Evolutionary conservation across 2,113 vertebrate species (phyloP).

Genomic region (Podiceps cristatus): DNA sequence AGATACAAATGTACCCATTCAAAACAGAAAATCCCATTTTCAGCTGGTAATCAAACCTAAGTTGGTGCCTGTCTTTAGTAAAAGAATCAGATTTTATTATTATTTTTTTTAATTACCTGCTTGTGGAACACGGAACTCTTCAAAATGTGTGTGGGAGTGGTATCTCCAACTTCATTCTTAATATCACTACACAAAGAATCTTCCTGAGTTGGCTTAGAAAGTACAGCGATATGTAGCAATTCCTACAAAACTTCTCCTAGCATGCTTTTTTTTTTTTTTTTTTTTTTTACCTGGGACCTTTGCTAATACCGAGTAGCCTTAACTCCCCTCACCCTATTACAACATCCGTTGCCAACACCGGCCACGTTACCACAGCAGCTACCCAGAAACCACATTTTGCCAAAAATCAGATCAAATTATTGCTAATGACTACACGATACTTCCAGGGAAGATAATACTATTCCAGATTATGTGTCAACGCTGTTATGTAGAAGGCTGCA

Average conservation of each 20-base stretch:
- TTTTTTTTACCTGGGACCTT: neutral
- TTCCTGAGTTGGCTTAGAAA: neutral
- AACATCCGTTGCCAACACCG: neutral
- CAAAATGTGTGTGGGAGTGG: neutral
- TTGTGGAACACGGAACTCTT: neutral
- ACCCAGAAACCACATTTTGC: neutral
- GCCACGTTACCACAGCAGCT: neutral
- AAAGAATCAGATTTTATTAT: neutral
- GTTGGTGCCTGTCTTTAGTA: neutral
- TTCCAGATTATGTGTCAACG: neutral
- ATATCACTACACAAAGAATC: neutral
- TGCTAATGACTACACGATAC: neutral
- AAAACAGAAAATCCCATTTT: neutral
- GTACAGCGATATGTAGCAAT: neutral
- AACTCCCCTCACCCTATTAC: neutral
- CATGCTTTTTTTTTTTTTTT: neutral
- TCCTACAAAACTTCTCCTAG: neutral
- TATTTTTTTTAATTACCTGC: neutral
- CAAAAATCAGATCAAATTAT: neutral
- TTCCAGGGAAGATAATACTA: neutral
- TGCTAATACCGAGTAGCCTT: neutral
- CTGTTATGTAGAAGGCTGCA: neutral
- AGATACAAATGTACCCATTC: neutral
- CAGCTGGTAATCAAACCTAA: neutral
- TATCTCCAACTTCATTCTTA: neutral